Evolutionary conservation across 2,797 vertebrate genomes (phyloP).

Genomic region (Etheostoma nigrum): DNA sequence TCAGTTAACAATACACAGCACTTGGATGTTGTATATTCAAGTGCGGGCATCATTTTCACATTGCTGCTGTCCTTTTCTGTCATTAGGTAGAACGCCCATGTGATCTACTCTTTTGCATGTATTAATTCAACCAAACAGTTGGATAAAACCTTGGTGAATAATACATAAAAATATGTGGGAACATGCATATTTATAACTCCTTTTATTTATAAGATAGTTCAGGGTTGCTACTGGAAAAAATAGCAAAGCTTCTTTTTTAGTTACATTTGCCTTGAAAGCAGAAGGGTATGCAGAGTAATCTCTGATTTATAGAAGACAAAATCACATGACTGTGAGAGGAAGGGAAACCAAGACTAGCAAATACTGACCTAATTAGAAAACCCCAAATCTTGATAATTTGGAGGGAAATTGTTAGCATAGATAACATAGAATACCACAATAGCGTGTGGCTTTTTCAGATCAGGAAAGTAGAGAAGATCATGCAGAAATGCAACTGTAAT

Average conservation of each 20-base stretch:
- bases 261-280: slow-evolving; percentile 74
- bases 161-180: slow-evolving; percentile 57
- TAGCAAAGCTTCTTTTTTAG: slow-evolving; percentile 72
- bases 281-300: slow-evolving; percentile 17
- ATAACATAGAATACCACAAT: background rate
- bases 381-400: slow-evolving; percentile 32
- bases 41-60: slow-evolving; percentile 41
- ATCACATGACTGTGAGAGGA: slow-evolving; percentile 31
- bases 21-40: slow-evolving; percentile 42
- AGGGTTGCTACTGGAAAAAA: slow-evolving; percentile 51
- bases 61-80: slow-evolving; percentile 56
- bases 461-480: slow-evolving; percentile 37
- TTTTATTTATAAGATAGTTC: slow-evolving; percentile 66
- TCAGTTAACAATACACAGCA: slow-evolving; percentile 25
- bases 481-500: slow-evolving; percentile 35
- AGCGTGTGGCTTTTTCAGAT: slow-evolving; percentile 42
- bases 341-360: slow-evolving; percentile 53
- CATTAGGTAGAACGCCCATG: slow-evolving; percentile 43
- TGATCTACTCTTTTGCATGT: slow-evolving; percentile 56
- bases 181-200: slow-evolving; percentile 71
- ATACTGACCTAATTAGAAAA: slow-evolving; percentile 68
- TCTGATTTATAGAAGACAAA: slow-evolving; percentile 52
- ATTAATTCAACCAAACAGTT: slow-evolving; percentile 51
- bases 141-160: slow-evolving; percentile 66
- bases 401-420: slow-evolving; percentile 49